A percentile compares a stretch with the other conserved stretches of the same genome.
phyloP scores from a whole-genome alignment of 2,797 vertebrate species.

The Clarias platycephalus region DNA sequence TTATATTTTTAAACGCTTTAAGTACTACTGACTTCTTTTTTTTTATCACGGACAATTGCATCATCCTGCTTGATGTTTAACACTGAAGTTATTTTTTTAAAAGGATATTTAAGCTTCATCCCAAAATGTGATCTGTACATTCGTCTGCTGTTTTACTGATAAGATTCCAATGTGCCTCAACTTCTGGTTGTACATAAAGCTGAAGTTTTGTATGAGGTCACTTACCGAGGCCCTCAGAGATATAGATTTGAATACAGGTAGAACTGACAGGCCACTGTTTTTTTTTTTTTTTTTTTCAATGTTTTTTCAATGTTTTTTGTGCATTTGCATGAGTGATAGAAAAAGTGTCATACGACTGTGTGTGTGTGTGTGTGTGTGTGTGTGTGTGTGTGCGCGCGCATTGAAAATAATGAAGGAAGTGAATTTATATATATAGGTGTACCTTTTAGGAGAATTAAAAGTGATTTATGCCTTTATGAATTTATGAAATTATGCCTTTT shows the following conservation, averaged over 20 bases:
- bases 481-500: constrained; percentile 2
- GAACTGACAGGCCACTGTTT: background rate
- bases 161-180: constrained; percentile 29
- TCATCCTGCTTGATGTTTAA: constrained; percentile 28
- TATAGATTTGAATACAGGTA: background rate
- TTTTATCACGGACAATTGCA: background rate
- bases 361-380: background rate
- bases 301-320: background rate
- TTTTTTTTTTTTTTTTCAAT: background rate
- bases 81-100: constrained; percentile 67
- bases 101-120: constrained; percentile 61
- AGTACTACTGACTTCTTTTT: constrained; percentile 12
- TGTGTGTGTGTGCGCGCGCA: background rate
- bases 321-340: background rate
- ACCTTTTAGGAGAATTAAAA: constrained; percentile 32
- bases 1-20: background rate
- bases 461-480: constrained; percentile 1
- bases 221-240: constrained; percentile 22
- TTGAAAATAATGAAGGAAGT: constrained; percentile 53
- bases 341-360: background rate
- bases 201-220: constrained; percentile 22
- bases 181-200: constrained; percentile 25
- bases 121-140: constrained; percentile 74
- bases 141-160: constrained; percentile 49
- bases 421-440: background rate